Evolutionary conservation across 2,888 invertebrate genomes (phyloP).

Genomic region (Conomelus anceps): DNA sequence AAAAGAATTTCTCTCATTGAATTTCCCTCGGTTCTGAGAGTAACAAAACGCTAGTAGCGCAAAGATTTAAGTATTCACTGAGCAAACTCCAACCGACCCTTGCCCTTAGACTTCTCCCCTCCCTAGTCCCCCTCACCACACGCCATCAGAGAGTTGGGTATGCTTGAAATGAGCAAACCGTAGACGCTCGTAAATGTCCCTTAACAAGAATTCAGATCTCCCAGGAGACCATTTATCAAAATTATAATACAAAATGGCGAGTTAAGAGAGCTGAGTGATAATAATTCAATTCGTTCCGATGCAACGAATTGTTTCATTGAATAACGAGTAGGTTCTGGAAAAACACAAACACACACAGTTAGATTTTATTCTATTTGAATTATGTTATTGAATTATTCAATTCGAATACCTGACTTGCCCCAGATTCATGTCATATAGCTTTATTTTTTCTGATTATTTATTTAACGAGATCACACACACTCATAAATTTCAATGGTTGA

Average conservation of each 20-base stretch:
- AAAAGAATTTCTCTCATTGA: not conserved
- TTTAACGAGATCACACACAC: too few species aligned
- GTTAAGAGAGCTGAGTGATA: not conserved
- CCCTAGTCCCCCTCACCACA: not conserved
- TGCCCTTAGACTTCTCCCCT: not conserved
- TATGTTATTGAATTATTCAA: too few species aligned
- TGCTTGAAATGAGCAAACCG: not conserved
- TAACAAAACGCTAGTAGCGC: not conserved
- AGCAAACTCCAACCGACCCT: not conserved
- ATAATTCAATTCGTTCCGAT: not conserved
- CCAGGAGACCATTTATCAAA: not conserved
- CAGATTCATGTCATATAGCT: too few species aligned
- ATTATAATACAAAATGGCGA: not conserved
- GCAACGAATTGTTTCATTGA: not conserved
- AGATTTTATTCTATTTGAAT: too few species aligned
- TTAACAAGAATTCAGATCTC: not conserved
- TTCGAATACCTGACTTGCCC: too few species aligned
- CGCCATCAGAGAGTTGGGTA: not conserved
- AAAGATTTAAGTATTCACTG: not conserved
- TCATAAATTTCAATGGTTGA: too few species aligned
- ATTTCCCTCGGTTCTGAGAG: not conserved
- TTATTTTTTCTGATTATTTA: too few species aligned
- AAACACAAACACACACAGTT: too few species aligned
- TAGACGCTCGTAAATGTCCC: not conserved
- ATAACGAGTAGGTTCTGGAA: not conserved